Evolutionary conservation across 2,797 vertebrate species (phyloP).

Genomic region (Cossypha caffra): DNA sequence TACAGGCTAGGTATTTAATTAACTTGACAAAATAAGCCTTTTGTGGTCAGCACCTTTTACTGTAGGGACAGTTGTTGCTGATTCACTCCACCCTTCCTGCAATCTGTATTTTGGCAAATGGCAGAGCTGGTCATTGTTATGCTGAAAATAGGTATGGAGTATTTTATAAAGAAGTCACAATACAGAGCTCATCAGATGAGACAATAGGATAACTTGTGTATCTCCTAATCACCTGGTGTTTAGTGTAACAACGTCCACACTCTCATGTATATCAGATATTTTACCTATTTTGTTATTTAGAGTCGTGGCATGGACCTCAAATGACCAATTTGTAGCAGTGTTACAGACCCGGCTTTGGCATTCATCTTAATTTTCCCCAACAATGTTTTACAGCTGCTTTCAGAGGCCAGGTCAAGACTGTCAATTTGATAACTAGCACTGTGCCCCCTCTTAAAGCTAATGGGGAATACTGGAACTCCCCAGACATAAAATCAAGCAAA

Average conservation of each 20-base stretch:
- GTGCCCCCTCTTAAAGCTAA: constrained; percentile 69
- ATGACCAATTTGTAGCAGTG: constrained; percentile 26
- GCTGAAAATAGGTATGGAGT: constrained; percentile 32
- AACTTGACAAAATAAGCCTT: neutral
- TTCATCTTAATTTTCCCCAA: constrained; percentile 67
- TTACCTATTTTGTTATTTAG: constrained; percentile 24
- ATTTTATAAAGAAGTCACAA: constrained; percentile 59
- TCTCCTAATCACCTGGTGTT: constrained; percentile 37
- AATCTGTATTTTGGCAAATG: constrained; percentile 21
- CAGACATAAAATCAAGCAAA: constrained; percentile 57
- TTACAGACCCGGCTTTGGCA: constrained; percentile 10
- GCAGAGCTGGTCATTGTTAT: constrained; percentile 10
- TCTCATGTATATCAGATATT: neutral
- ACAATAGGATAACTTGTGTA: constrained; percentile 4
- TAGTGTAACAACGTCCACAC: neutral
- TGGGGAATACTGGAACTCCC: constrained; percentile 64
- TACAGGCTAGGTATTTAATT: neutral
- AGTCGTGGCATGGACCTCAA: neutral
- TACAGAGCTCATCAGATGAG: neutral
- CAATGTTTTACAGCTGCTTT: constrained; percentile 65
- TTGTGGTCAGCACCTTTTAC: neutral
- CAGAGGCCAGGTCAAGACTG: constrained; percentile 66
- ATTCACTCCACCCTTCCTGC: neutral
- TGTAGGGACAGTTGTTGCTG: neutral
- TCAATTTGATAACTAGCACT: constrained; percentile 71